Evolutionary conservation across 2,113 vertebrate species (phyloP), one percentile per base, ranked within the genome.

Genomic region (Centrocercus urophasianus): DNA sequence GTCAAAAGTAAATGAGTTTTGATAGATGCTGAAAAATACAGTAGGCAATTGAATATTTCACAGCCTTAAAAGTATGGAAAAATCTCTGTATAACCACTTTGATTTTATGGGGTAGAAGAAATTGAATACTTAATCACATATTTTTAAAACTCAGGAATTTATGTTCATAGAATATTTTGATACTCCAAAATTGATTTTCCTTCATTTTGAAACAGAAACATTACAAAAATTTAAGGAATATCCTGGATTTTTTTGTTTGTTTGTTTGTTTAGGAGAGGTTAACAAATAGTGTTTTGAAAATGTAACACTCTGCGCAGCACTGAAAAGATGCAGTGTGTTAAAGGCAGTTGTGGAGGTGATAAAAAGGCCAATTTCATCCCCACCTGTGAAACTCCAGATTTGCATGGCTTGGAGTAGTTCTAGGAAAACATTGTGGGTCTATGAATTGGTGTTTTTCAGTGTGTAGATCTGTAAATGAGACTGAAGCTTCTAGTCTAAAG

Each of bases 311-410:
- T 86, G 43, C 8, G 30, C 36, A 82, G 83, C 43, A 82, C 61
- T 83, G 38, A 95, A 25, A 80, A 90, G 83, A 67, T 78, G 83
- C 32, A 84, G 13, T 88, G 78, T 93, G 36, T 36, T 94, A 71
- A 13, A 52, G 83, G 60, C 80, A 89, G 61, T 84, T 81, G 77
- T 86, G 66, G 30, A 78, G 89, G 7, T 86, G 57, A 86, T 43
- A 89, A 89, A 90, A 83, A 83, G 36, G 73, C 20, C 86, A 73
- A 28, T 94, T 94, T 84, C 76, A 90, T 86, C 66, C 86, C 34
- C 40, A 93, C 61, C 61, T 86, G 70, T 13, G 6, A 92, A 92
- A 78, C 40, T 83, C 57, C 60, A 83, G 17, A 64, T 69, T 10
- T 57, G 13, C 38, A 43, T 28, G 28, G 40, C 13, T 11, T 60